A percentile compares a stretch with the other conserved stretches of the same genome.
Evolutionary conservation across 2,888 invertebrate species (phyloP).

Genomic region (Chymomyza caudatula): DNA sequence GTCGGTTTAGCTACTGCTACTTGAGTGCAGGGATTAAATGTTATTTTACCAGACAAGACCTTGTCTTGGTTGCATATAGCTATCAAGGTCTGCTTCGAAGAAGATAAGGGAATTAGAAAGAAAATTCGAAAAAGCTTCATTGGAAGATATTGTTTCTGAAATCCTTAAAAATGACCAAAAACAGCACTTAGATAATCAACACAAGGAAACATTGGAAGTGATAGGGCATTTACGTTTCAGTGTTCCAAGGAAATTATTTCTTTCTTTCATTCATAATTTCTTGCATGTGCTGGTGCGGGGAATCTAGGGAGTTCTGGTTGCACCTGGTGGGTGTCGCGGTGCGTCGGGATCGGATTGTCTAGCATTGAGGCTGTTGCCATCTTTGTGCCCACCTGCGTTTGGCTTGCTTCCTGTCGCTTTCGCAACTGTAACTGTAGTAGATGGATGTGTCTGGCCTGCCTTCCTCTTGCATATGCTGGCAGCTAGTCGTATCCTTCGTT

Average conservation of each 20-base stretch:
- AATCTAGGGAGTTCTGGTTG: not conserved
- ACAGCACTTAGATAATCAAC: no score
- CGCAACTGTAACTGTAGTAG: not conserved
- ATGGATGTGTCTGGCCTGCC: not conserved
- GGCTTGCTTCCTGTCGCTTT: not conserved
- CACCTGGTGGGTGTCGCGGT: not conserved
- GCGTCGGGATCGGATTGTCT: slow-evolving; percentile 40
- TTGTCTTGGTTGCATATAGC: no score
- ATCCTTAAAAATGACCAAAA: no score
- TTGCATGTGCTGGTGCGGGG: slow-evolving; percentile 9
- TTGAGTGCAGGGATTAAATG: no score
- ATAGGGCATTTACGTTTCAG: slow-evolving; percentile 25
- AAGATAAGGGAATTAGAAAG: no score
- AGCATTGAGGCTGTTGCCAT: slow-evolving; percentile 53
- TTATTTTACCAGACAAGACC: no score
- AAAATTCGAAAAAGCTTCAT: no score
- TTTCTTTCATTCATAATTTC: slow-evolving; percentile 9
- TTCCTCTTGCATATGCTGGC: not conserved
- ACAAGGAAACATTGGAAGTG: no score
- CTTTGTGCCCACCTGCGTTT: not conserved
- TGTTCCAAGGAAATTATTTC: slow-evolving; percentile 18
- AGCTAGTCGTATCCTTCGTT: not conserved
- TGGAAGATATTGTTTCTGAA: no score
- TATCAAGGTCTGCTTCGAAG: no score
- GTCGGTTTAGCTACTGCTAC: not conserved